phyloP scores from a whole-genome alignment of 2,797 vertebrate genomes.

The Rhodeus uyekii region DNA sequence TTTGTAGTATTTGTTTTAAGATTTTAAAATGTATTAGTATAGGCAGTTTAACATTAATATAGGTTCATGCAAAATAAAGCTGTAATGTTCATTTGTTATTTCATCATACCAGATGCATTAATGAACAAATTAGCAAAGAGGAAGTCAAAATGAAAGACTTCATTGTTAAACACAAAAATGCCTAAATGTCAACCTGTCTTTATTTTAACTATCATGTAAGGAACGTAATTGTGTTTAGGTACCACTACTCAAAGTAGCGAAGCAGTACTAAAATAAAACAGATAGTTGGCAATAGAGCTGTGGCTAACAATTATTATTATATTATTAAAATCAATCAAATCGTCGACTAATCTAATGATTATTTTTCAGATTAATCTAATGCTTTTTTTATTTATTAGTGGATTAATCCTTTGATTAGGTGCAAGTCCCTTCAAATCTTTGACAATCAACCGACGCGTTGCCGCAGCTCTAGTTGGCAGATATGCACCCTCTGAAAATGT shows the following conservation, averaged over 20 bases:
- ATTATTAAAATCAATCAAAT: too few relatives aligned
- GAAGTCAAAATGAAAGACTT: neutral
- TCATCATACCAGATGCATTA: neutral
- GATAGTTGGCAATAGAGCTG: neutral
- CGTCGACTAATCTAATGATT: too few relatives aligned
- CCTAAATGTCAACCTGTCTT: neutral
- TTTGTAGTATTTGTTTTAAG: neutral
- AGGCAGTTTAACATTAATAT: neutral
- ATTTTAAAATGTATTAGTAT: neutral
- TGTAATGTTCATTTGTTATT: neutral
- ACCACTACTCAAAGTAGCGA: neutral
- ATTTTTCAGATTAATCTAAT: too few relatives aligned
- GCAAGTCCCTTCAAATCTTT: too few relatives aligned
- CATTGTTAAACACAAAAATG: neutral
- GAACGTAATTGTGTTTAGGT: neutral
- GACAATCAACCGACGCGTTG: too few relatives aligned
- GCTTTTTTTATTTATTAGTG: too few relatives aligned
- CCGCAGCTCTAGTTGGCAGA: too few relatives aligned
- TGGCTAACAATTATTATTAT: too few relatives aligned
- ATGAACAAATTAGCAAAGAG: neutral
- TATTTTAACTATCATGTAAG: neutral
- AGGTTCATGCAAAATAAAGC: neutral
- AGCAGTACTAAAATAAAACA: neutral
- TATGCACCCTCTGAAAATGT: neutral
- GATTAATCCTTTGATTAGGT: too few relatives aligned